Base-by-base conservation (phyloP, 2,113 vertebrate genomes). In the Sterna hirundo region DNA sequence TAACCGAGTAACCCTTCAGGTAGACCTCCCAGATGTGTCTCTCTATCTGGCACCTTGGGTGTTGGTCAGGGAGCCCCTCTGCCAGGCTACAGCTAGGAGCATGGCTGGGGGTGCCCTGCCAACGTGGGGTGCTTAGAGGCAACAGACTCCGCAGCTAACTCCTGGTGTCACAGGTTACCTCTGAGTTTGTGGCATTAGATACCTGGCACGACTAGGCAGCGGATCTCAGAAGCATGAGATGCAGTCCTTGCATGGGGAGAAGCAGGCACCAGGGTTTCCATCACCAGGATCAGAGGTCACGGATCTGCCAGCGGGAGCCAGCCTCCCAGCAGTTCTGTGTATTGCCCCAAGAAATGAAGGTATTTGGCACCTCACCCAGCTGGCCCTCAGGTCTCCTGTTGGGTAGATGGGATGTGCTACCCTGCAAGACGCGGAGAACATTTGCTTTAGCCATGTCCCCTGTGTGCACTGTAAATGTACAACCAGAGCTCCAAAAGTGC, bases 91-190 rank as follows among this genome's bases (percentile, higher is more conserved):
- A 68, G 70, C 30, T 16, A 6, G 49, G 27, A 58, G 38, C 3
- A 0, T 47, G 30, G 11, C 10, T 54, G 40, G 7, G 9, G 10
- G 10, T 71, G 58, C 42, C 34, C 32, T 20, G 21, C 57, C 54
- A 65, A 4, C 0, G 0, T 49, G 58, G 36, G 34, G 9, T 71
- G 46, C 21, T 44, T n/a, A 15, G n/a, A 60, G 55, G 29, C 57
- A 42, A 9, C 15, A 22, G 17, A 15, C 14, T 70, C 25, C 55
- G 9, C 29, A 51, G 51, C n/a, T 55, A 55, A 65, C 8, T 25
- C 46, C 40, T 1, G 1, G 25, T 57, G 38, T 57, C 58, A 27
- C 19, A 27, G 72, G 11, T 66, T 80, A 3, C 42, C 69, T 81
- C 78, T 76, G 55, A 54, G 46, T 69, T 54, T 34, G 42, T 46